A percentile compares a stretch with the other conserved stretches of the same genome.
Conservation (phyloP, 2,888 invertebrate species). For the Eulithis testata region DNA sequence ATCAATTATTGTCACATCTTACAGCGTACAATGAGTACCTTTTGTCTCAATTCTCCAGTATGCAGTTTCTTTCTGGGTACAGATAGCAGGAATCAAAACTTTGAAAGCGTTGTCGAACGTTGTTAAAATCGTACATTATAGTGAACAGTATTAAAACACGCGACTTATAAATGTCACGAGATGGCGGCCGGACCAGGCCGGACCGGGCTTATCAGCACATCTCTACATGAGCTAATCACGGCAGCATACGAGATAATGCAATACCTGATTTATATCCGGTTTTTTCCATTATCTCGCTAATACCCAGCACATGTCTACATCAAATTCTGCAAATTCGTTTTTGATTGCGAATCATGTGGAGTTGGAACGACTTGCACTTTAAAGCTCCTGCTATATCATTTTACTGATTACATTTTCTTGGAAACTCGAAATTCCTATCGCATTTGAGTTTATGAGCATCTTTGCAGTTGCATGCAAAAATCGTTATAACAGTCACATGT, state of each 20-base stretch:
- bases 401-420: conserved; percentile 20
- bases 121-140: too few species aligned
- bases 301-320: conserved; percentile 31
- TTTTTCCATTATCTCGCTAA: conserved; percentile 38
- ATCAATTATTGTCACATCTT: background rate
- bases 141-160: background rate
- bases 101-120: background rate
- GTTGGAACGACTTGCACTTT: conserved; percentile 18
- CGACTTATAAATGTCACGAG: too few species aligned
- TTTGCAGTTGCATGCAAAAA: background rate
- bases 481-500: background rate
- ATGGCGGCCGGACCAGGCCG: background rate
- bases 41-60: background rate
- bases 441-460: conserved; percentile 2
- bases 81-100: background rate
- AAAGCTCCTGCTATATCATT: conserved; percentile 14
- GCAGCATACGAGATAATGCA: conserved; percentile 34
- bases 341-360: conserved; percentile 38
- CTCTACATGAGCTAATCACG: conserved; percentile 32
- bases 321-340: conserved; percentile 39
- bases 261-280: conserved; percentile 32
- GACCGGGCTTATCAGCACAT: background rate
- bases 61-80: background rate
- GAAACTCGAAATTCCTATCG: conserved; percentile 13
- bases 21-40: background rate